Conservation (phyloP, 30 jellyfish, hydroid and myxozoan genomes). For the Hydractinia echinata region DNA sequence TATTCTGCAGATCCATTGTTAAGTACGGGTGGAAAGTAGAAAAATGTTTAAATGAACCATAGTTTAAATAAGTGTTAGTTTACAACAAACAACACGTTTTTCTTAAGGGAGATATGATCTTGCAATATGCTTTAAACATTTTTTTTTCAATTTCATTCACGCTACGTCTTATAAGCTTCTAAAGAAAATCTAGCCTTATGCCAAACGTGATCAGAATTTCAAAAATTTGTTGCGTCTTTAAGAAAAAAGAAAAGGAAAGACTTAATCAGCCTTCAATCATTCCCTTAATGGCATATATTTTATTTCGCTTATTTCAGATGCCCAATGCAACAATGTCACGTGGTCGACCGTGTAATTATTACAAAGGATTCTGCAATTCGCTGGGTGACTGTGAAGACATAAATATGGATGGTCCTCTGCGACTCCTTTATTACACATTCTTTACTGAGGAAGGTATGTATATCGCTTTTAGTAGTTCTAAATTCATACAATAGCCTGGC, state of each 20-base stretch:
- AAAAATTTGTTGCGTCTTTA: too few relatives aligned
- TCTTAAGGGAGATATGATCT: too few relatives aligned
- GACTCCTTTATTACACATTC: slow-evolving; percentile 62
- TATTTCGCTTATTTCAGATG: slow-evolving; percentile 24
- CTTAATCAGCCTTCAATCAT: not conserved
- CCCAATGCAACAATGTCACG: slow-evolving; percentile 63
- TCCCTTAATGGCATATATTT: not conserved
- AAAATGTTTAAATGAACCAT: too few relatives aligned
- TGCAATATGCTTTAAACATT: not conserved
- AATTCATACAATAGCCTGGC: not conserved
- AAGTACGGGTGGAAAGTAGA: too few relatives aligned
- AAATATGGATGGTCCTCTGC: slow-evolving; percentile 95
- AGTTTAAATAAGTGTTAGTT: too few relatives aligned
- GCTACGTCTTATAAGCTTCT: not conserved
- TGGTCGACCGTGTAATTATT: slow-evolving; percentile 83
- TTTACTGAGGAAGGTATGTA: slow-evolving; percentile 70
- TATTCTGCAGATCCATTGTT: not conserved
- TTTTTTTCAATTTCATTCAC: not conserved
- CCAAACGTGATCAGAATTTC: too few relatives aligned
- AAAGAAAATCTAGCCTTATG: too few relatives aligned
- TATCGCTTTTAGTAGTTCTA: not conserved
- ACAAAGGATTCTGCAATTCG: slow-evolving; percentile 87
- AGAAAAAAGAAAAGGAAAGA: too few relatives aligned
- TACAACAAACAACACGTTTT: too few relatives aligned
- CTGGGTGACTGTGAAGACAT: slow-evolving; percentile 83